These are phyloP conservation scores for Rhynchophorus ferrugineus DNA, from an alignment of 1,140 invertebrate genomes.

Conservation along the genomic window DNA sequence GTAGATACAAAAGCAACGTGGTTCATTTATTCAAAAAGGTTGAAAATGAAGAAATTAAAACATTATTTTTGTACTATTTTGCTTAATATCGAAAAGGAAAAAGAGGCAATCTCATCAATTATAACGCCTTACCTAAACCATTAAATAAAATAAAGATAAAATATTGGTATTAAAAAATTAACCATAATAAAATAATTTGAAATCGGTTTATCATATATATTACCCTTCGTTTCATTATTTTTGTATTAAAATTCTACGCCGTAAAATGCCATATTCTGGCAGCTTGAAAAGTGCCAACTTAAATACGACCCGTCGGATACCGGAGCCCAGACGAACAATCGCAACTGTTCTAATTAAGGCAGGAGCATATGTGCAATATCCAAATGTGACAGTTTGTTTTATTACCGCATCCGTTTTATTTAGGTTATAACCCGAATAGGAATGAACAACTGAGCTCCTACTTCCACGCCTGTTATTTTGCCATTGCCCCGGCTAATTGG, in stretches of 20 bases:
- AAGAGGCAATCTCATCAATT: no score
- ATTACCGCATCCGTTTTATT: not conserved
- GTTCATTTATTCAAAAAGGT: no score
- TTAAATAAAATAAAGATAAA: no score
- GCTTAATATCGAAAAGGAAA: no score
- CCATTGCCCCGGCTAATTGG: not conserved
- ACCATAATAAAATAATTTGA: no score
- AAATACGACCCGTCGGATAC: not conserved
- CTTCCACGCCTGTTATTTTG: not conserved
- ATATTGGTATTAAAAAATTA: no score
- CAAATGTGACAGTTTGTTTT: not conserved
- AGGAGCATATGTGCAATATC: not conserved
- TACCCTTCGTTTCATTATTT: not conserved
- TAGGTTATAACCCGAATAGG: not conserved
- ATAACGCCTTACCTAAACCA: no score
- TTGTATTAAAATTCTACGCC: not conserved
- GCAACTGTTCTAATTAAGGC: not conserved
- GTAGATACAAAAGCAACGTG: no score
- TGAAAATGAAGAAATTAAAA: no score
- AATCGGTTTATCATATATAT: no score
- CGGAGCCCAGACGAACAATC: not conserved
- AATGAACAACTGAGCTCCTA: not conserved
- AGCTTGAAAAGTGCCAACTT: not conserved
- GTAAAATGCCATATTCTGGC: not conserved
- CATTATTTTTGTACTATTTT: no score